Percentiles rank a stretch among this genome's conserved stretches.
phyloP scores from a whole-genome alignment of 1,140 invertebrate species.

The Aphaenogaster floridana region DNA sequence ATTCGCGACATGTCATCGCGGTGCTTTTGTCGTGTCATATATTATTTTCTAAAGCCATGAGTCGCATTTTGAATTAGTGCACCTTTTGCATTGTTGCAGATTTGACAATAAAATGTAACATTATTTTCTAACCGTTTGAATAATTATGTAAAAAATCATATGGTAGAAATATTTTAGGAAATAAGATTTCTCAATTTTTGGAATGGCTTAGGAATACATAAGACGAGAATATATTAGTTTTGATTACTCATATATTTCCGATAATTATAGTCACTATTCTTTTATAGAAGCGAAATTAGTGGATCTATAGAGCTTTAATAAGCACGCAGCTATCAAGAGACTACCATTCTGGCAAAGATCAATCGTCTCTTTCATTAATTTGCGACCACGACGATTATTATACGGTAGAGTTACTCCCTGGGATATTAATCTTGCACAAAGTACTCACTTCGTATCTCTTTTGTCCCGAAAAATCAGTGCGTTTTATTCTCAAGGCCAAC shows the following conservation, averaged over 20 bases:
- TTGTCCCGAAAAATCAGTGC: slow-evolving; percentile 59
- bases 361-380: slow-evolving; percentile 50
- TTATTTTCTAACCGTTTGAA: neutral
- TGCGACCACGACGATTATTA: slow-evolving; percentile 41
- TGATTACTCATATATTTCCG: neutral
- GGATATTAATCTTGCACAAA: slow-evolving; percentile 52
- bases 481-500: slow-evolving; percentile 42
- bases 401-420: slow-evolving; percentile 33
- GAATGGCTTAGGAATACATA: neutral
- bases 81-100: neutral
- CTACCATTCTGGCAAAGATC: slow-evolving; percentile 24
- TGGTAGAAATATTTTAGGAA: neutral
- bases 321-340: neutral
- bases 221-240: neutral
- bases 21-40: neutral
- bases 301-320: neutral
- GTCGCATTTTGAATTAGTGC: neutral
- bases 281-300: neutral
- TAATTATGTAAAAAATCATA: neutral
- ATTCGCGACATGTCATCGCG: neutral
- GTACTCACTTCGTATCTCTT: slow-evolving; percentile 22
- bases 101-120: neutral
- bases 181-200: neutral
- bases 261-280: neutral
- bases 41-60: neutral